Evolutionary conservation across 1,140 invertebrate genomes (phyloP).

Genomic region (Cephus cinctus): DNA sequence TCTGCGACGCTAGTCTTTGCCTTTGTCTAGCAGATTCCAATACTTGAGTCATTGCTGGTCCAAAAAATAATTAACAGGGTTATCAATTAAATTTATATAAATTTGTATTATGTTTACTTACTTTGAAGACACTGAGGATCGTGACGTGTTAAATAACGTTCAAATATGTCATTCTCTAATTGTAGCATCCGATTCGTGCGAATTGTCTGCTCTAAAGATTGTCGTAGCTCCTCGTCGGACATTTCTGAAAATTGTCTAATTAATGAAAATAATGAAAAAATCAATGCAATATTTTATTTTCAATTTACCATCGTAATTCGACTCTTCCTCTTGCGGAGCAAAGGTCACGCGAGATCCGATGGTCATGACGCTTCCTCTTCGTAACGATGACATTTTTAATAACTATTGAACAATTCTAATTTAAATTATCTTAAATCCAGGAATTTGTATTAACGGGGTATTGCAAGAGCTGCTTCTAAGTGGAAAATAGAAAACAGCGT

Average conservation of each 20-base stretch:
- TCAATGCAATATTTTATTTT: slow-evolving; percentile 5
- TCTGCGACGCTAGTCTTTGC: slow-evolving; percentile 14
- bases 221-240: slow-evolving; percentile 25
- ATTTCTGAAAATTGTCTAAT: slow-evolving; percentile 28
- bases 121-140: slow-evolving; percentile 30
- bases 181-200: slow-evolving; percentile 25
- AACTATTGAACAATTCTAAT: too few species aligned
- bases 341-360: slow-evolving; percentile 18
- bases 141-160: slow-evolving; percentile 28
- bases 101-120: slow-evolving; percentile 16
- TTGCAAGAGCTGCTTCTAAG: too few species aligned
- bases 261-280: too few species aligned
- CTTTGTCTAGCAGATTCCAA: slow-evolving; percentile 26
- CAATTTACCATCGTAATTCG: slow-evolving; percentile 18
- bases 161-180: slow-evolving; percentile 43
- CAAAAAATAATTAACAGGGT: neutral
- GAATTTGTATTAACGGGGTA: too few species aligned
- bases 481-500: too few species aligned
- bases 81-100: slow-evolving; percentile 1
- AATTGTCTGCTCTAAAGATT: slow-evolving; percentile 21
- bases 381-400: slow-evolving; percentile 11
- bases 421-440: too few species aligned
- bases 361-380: slow-evolving; percentile 12
- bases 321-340: slow-evolving; percentile 16
- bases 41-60: slow-evolving; percentile 21